Evolutionary conservation across 2,888 invertebrate species (phyloP).

Genomic region (Leptinotarsa rubiginosa): DNA sequence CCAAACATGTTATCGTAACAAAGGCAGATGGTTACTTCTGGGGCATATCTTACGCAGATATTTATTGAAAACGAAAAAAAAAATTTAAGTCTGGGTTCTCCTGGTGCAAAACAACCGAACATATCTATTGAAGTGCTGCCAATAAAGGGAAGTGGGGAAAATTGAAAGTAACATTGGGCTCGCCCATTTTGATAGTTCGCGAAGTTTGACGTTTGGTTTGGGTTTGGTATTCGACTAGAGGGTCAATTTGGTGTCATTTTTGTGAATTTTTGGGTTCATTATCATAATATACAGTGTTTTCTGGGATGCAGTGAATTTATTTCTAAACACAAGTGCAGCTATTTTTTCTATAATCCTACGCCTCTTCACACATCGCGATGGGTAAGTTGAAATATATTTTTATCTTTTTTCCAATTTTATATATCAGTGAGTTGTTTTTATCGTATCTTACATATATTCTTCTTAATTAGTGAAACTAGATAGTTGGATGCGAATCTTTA

Average conservation of each 20-base stretch:
- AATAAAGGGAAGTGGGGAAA: slow-evolving; percentile 45
- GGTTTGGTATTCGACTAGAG: slow-evolving; percentile 15
- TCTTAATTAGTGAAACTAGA: neutral
- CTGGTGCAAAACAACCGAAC: too few relatives aligned
- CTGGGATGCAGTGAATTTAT: slow-evolving; percentile 1
- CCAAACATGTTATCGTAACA: too few relatives aligned
- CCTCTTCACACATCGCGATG: slow-evolving; percentile 54
- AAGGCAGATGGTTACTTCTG: too few relatives aligned
- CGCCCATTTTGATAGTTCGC: slow-evolving; percentile 61
- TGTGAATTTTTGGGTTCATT: slow-evolving; percentile 44
- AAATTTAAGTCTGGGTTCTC: too few relatives aligned
- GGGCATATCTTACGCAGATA: too few relatives aligned
- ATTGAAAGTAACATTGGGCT: slow-evolving; percentile 56
- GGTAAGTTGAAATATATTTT: slow-evolving; percentile 51
- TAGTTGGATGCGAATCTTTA: neutral
- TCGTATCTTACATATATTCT: neutral
- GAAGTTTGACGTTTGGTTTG: slow-evolving; percentile 41
- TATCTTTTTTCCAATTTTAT: neutral
- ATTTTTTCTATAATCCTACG: slow-evolving; percentile 26
- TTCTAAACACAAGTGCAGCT: slow-evolving; percentile 23
- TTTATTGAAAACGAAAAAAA: too few relatives aligned
- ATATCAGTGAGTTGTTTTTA: slow-evolving; percentile 1
- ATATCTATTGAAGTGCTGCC: slow-evolving; percentile 35
- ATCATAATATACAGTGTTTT: slow-evolving; percentile 6
- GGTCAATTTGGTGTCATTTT: slow-evolving; percentile 52